Conservation (phyloP, 2,797 vertebrate species). For the Tragelaphus eurycerus region DNA sequence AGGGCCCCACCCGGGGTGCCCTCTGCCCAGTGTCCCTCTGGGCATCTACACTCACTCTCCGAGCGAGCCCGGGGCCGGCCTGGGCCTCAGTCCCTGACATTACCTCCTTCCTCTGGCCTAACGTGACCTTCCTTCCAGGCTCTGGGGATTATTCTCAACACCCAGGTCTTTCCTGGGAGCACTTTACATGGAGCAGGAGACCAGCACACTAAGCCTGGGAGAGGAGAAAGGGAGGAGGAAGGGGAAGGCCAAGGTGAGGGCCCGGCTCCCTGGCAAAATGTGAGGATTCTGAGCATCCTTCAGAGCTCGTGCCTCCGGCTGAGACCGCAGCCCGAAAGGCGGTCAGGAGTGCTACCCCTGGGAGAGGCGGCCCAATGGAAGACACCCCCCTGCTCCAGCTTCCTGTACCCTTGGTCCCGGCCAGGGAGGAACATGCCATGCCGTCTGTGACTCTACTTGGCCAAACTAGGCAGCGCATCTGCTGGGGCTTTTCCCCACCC, state of each 20-base stretch:
- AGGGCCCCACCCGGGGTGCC: not conserved
- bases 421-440: not conserved
- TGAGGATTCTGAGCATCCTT: not conserved
- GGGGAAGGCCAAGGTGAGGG: not conserved
- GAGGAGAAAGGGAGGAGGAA: slow-evolving; percentile 25
- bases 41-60: not conserved
- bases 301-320: not conserved
- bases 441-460: not conserved
- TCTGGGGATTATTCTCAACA: not conserved
- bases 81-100: not conserved
- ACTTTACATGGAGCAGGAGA: not conserved
- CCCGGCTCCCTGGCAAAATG: not conserved
- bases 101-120: not conserved
- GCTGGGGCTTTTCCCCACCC: not conserved
- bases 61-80: not conserved
- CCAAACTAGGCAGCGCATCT: fast-evolving
- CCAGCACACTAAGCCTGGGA: not conserved
- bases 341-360: not conserved
- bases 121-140: slow-evolving; percentile 20
- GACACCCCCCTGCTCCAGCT: not conserved
- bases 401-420: not conserved
- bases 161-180: not conserved
- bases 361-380: not conserved
- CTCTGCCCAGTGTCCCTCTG: not conserved
- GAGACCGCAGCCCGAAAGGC: not conserved